A percentile compares a stretch with the other conserved stretches of the same genome.
These are phyloP conservation scores for Fabriciana adippe DNA, from an alignment of 2,888 invertebrate genomes.

Conservation along the genomic window DNA sequence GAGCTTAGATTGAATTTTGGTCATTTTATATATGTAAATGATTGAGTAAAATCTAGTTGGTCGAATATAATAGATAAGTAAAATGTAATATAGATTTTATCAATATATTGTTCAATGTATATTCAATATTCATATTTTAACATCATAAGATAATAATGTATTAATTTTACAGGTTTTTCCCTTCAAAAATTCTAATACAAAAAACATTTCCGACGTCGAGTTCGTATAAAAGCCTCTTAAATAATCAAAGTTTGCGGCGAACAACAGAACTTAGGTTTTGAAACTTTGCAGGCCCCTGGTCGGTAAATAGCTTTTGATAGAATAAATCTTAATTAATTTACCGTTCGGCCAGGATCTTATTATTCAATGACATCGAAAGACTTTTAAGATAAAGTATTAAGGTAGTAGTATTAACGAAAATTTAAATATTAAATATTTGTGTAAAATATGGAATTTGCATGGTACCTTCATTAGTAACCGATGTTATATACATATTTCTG, in stretches of 20 bases:
- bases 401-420: background rate
- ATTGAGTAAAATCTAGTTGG: conserved; percentile 32
- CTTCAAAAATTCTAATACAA: conserved; percentile 31
- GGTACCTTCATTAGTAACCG: no score
- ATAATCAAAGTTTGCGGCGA: conserved; percentile 48
- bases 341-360: conserved; percentile 20
- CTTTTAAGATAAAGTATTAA: conserved; percentile 7
- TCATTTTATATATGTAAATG: conserved; percentile 29
- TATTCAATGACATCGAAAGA: conserved; percentile 15
- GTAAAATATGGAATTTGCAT: no score
- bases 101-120: background rate
- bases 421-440: background rate
- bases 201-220: conserved; percentile 37
- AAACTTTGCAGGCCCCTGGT: conserved; percentile 23
- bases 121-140: no score
- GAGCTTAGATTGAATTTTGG: conserved; percentile 40
- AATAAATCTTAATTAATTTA: conserved; percentile 28
- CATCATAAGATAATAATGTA: background rate
- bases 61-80: conserved; percentile 2
- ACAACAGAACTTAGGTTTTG: conserved; percentile 35
- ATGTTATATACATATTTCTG: no score
- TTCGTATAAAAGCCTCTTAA: conserved; percentile 49
- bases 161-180: conserved; percentile 37
- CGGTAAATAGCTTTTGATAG: conserved; percentile 21
- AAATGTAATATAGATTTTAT: background rate